Conservation (phyloP, 2,113 vertebrate genomes). For the Glaucidium brasilianum region DNA sequence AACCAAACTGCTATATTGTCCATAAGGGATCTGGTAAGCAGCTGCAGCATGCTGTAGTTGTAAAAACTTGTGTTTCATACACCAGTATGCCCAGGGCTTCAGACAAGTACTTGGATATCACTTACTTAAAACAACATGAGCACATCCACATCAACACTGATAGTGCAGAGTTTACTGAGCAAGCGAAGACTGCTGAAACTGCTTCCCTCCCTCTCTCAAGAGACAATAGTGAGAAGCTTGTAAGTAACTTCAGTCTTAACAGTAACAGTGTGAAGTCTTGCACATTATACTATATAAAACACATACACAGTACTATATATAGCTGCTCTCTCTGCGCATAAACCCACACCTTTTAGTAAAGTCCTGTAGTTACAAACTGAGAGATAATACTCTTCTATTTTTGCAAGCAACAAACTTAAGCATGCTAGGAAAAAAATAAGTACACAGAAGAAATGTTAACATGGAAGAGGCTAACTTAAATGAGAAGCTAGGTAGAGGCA, state of each 20-base stretch:
- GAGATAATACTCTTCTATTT: background rate
- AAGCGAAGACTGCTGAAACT: background rate
- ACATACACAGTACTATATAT: background rate
- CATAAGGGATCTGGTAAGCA: background rate
- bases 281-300: background rate
- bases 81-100: background rate
- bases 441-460: background rate
- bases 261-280: background rate
- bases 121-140: background rate
- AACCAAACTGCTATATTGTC: background rate
- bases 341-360: background rate
- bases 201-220: no score
- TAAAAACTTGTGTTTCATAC: background rate
- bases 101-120: background rate
- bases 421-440: background rate
- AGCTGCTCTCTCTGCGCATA: background rate
- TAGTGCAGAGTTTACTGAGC: background rate
- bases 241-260: background rate
- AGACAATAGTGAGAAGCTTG: background rate
- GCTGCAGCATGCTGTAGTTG: background rate
- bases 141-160: background rate
- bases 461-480: background rate
- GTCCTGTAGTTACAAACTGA: background rate
- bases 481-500: background rate
- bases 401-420: background rate